Conservation (phyloP, 2,113 vertebrate genomes). For the Aspidoscelis tigris region DNA sequence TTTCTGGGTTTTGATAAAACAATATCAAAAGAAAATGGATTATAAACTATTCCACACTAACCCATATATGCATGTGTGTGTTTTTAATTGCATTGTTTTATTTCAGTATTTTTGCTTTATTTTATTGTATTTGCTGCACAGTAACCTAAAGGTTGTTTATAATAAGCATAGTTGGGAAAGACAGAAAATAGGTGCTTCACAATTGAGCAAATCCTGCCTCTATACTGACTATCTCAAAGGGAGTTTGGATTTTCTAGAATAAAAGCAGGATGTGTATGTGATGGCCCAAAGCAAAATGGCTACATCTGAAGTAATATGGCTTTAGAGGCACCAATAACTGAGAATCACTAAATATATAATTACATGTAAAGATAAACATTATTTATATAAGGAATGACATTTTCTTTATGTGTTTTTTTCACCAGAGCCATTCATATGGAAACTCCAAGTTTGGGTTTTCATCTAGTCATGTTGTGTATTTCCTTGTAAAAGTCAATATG, state of each 20-base stretch:
- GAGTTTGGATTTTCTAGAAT: no score
- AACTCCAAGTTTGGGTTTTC: slow-evolving; percentile 56
- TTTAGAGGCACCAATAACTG: background rate
- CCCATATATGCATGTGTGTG: background rate
- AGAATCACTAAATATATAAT: slow-evolving; percentile 15
- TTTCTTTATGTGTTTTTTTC: slow-evolving; percentile 51
- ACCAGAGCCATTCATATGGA: slow-evolving; percentile 72
- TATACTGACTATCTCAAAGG: no score
- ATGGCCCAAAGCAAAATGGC: no score
- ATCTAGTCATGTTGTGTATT: slow-evolving; percentile 66
- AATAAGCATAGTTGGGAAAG: no score
- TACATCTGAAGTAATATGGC: no score
- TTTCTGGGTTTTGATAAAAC: slow-evolving; percentile 16
- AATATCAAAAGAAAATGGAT: background rate
- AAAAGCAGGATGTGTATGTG: no score
- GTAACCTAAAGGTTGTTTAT: no score
- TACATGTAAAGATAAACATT: background rate
- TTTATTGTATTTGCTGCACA: background rate
- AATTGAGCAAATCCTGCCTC: no score
- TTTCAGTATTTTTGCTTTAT: background rate
- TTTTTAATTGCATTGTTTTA: background rate
- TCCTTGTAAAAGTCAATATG: slow-evolving; percentile 75
- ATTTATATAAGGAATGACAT: slow-evolving; percentile 30
- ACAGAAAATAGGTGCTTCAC: no score
- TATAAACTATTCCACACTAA: background rate